Base-by-base conservation (phyloP, 64 coral and sea anemone genomes). In the Platygyra sinensis region DNA sequence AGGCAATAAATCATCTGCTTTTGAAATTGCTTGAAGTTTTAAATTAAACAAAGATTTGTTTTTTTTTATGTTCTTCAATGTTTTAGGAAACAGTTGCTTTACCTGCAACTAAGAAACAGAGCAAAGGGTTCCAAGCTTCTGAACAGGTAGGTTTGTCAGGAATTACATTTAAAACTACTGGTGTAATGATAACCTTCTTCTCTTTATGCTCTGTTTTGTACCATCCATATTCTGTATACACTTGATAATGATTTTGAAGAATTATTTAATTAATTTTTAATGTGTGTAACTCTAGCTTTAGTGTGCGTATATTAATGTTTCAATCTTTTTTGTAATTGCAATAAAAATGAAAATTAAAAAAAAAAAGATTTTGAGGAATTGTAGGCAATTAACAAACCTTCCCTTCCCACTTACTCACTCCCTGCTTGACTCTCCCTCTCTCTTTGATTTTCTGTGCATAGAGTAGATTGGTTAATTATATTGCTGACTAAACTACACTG, bases 31-130 rank as follows among this genome's bases (percentile, higher is more conserved):
- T 33, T 61, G 33, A 16, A 33, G 20, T 25, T 28, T 38, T 71
- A 8, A 62, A 27, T 32, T 17, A 38, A 33, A 24, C 14, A 14
- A 22, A 69, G 42, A 86, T 8, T 52, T 16, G 12, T 29, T 82
- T 28, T 60, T 4, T 36, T 12, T 10, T 80, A 29, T 60, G 1
- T 2, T 55, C 16, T 60, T 79, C 20, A 10, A 79, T 50, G 55
- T 24, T 80, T 76, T 24, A 96, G 95, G 95, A 96, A 59, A 94
- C 95, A 81, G 95, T 96, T 24, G 95, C 95, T 30, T 87, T 96
- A 54, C 95, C 95, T 77, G 74, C 93, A 54, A 92, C 89, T 30
- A 96, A 96, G 76, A 94, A 87, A 73, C 95, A 91, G 30, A 91
- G 91, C 49, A 96, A 94, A 94, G 95, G 95, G 27, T 75, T 94